phyloP scores from a whole-genome alignment of 2,888 invertebrate species.

The Thymelicus lineola region DNA sequence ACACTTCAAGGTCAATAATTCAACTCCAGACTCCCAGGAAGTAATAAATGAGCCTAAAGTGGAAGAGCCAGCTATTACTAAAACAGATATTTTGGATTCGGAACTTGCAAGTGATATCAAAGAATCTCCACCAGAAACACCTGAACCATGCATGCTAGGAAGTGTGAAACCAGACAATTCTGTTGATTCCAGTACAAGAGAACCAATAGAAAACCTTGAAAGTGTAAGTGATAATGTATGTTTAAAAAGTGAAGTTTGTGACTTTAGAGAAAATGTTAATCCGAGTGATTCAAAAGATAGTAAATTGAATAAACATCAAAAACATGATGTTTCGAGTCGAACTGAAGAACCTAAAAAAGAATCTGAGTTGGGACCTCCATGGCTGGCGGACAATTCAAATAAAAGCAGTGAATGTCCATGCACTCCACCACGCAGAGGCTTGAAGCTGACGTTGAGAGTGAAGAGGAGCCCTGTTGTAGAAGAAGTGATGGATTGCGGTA shows the following conservation, averaged over 20 bases:
- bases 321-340: conserved; percentile 66
- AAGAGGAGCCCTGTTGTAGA: conserved; percentile 94
- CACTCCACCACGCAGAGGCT: conserved; percentile 86
- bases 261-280: conserved; percentile 82
- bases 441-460: conserved; percentile 93
- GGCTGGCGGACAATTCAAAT: conserved; percentile 77
- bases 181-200: conserved; percentile 58
- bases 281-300: conserved; percentile 76
- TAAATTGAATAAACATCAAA: conserved; percentile 70
- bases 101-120: conserved; percentile 64
- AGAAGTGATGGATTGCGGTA: conserved; percentile 90
- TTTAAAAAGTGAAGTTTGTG: conserved; percentile 77
- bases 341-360: conserved; percentile 74
- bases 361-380: conserved; percentile 68
- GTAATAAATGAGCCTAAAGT: conserved; percentile 52
- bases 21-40: conserved; percentile 52
- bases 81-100: conserved; percentile 55
- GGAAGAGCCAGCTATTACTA: conserved; percentile 53
- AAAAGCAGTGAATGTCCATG: conserved; percentile 80
- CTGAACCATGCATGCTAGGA: conserved; percentile 44
- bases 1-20: conserved; percentile 56
- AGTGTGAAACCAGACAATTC: conserved; percentile 48
- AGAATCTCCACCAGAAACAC: conserved; percentile 71
- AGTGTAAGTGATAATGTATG: conserved; percentile 68
- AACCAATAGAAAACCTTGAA: conserved; percentile 59